phyloP scores from a whole-genome alignment of 2,888 invertebrate genomes.

The Drosophila acutilabella region DNA sequence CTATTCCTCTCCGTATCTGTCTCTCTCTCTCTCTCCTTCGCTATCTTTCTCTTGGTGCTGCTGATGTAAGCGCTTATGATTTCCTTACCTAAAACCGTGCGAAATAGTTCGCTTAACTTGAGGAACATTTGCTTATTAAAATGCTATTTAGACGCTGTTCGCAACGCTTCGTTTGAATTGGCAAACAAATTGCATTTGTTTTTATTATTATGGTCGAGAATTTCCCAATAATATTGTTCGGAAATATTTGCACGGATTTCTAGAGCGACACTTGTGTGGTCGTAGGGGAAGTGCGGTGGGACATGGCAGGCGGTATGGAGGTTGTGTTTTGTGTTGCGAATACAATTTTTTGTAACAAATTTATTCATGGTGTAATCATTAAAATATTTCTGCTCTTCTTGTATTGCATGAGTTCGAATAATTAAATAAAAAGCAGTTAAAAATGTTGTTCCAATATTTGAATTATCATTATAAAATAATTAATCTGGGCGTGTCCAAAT shows the following conservation, averaged over 20 bases:
- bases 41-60: conserved; percentile 5
- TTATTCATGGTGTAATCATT: not conserved
- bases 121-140: conserved; percentile 11
- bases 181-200: conserved; percentile 56
- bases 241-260: conserved; percentile 28
- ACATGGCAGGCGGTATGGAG: too few relatives aligned
- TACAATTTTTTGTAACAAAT: conserved; percentile 2
- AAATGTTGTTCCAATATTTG: conserved; percentile 24
- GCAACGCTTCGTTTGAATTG: conserved; percentile 37
- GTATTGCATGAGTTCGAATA: conserved; percentile 48
- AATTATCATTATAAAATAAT: not conserved
- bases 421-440: conserved; percentile 23
- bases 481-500: conserved; percentile 2
- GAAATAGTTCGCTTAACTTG: conserved; percentile 4
- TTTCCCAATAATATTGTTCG: conserved; percentile 32
- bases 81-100: not conserved
- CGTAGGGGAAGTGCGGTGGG: too few relatives aligned
- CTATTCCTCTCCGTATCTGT: not conserved
- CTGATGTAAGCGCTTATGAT: conserved; percentile 29
- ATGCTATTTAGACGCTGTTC: conserved; percentile 28
- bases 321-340: not conserved
- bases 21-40: too few relatives aligned
- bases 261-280: conserved; percentile 2
- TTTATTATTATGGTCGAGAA: conserved; percentile 24
- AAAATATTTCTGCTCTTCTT: not conserved